Conservation (phyloP, 2,888 invertebrate genomes). For the Oxycera nigricornis region DNA sequence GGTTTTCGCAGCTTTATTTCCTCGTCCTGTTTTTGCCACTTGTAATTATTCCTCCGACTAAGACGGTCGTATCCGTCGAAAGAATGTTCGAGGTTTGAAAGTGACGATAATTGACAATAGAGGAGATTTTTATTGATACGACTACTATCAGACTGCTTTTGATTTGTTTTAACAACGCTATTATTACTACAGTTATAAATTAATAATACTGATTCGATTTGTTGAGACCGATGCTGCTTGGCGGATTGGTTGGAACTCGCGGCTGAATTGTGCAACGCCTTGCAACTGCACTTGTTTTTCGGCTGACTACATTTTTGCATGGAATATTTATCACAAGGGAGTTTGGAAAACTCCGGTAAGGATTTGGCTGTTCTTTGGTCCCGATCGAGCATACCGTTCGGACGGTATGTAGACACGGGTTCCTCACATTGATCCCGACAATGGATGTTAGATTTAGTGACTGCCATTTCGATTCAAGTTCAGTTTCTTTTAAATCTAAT, state of each 20-base stretch:
- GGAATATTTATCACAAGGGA: not conserved
- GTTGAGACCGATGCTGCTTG: slow-evolving; percentile 19
- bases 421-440: not conserved
- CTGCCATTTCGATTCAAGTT: not conserved
- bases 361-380: slow-evolving; percentile 46
- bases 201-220: slow-evolving; percentile 34
- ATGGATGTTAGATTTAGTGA: not conserved
- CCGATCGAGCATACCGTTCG: slow-evolving; percentile 46
- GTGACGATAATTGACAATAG: slow-evolving; percentile 30
- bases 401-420: slow-evolving; percentile 35
- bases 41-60: not conserved
- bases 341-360: slow-evolving; percentile 19
- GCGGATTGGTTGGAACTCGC: slow-evolving; percentile 3
- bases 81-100: not conserved
- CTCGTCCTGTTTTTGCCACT: not conserved
- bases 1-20: not conserved
- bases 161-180: not conserved
- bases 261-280: slow-evolving; percentile 11
- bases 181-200: slow-evolving; percentile 29
- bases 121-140: slow-evolving; percentile 20
- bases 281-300: slow-evolving; percentile 12
- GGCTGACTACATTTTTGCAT: slow-evolving; percentile 16
- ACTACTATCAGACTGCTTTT: slow-evolving; percentile 10
- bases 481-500: not conserved
- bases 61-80: not conserved